Conservation (phyloP, 2,113 vertebrate genomes). For the Galeopterus variegatus region DNA sequence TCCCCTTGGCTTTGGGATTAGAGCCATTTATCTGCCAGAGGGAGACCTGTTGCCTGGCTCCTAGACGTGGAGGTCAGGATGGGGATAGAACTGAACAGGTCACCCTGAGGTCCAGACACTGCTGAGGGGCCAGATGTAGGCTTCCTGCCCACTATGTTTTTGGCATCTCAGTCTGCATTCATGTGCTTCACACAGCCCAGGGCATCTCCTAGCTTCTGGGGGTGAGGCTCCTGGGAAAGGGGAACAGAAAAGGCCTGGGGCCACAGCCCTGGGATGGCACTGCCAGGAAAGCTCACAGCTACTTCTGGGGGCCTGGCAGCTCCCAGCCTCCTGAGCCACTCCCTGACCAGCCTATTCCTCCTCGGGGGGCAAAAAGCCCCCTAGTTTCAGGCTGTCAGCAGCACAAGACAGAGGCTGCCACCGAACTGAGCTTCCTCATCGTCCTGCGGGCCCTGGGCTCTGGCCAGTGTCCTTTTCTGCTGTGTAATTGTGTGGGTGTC, state of each 20-base stretch:
- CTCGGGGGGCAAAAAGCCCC: no score
- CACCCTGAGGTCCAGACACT: background rate
- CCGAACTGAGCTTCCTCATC: background rate
- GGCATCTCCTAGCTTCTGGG: background rate
- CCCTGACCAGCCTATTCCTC: background rate
- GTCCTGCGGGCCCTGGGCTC: background rate
- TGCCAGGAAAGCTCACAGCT: background rate
- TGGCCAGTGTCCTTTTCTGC: background rate
- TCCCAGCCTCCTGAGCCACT: rapidly evolving
- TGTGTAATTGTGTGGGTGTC: rapidly evolving
- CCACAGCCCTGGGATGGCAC: background rate
- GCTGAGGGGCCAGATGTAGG: no score
- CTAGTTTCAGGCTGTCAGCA: background rate
- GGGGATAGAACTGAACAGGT: background rate
- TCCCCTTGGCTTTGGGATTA: background rate
- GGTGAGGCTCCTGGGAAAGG: background rate
- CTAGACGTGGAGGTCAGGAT: background rate
- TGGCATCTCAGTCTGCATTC: background rate
- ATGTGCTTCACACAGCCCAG: background rate
- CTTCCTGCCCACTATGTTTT: background rate
- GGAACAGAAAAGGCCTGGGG: background rate
- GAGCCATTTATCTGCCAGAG: background rate
- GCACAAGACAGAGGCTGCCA: background rate
- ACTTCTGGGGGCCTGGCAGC: background rate
- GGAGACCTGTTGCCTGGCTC: background rate